Evolutionary conservation across 2,888 invertebrate species (phyloP).

Genomic region (Drosophila paranaensis): DNA sequence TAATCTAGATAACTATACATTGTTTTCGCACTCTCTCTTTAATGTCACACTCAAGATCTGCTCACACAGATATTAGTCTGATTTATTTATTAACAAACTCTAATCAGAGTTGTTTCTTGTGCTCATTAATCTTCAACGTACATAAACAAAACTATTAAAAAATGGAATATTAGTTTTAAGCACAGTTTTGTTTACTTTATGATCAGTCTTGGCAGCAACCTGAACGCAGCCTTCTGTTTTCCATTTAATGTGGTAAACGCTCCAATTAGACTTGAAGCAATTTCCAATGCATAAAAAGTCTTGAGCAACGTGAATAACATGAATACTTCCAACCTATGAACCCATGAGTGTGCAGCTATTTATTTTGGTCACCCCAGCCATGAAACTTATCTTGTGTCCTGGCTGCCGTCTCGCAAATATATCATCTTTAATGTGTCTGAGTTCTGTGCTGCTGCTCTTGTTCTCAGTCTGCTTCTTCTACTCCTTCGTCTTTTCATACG

Average conservation of each 20-base stretch:
- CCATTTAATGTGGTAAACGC: constrained; percentile 6
- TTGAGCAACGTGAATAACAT: constrained; percentile 8
- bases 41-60: not conserved
- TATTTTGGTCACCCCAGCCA: constrained; percentile 40
- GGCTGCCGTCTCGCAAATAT: constrained; percentile 67
- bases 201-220: not conserved
- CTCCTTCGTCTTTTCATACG: constrained; percentile 22
- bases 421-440: constrained; percentile 79
- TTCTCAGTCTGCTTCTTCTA: constrained; percentile 15
- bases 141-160: constrained; percentile 23
- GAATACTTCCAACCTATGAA: constrained; percentile 11
- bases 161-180: not conserved
- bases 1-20: too few species aligned
- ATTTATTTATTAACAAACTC: constrained; percentile 17
- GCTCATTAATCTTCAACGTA: constrained; percentile 29
- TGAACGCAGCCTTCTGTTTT: not conserved
- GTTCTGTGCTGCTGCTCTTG: constrained; percentile 41
- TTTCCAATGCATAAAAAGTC: constrained; percentile 18
- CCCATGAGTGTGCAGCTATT: constrained; percentile 23
- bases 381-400: constrained; percentile 70
- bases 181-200: not conserved
- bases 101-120: constrained; percentile 12
- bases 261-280: constrained; percentile 27
- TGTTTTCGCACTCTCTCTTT: not conserved
- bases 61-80: not conserved